phyloP scores from a whole-genome alignment of 2,888 invertebrate species.

The Agapetus fuscipes region DNA sequence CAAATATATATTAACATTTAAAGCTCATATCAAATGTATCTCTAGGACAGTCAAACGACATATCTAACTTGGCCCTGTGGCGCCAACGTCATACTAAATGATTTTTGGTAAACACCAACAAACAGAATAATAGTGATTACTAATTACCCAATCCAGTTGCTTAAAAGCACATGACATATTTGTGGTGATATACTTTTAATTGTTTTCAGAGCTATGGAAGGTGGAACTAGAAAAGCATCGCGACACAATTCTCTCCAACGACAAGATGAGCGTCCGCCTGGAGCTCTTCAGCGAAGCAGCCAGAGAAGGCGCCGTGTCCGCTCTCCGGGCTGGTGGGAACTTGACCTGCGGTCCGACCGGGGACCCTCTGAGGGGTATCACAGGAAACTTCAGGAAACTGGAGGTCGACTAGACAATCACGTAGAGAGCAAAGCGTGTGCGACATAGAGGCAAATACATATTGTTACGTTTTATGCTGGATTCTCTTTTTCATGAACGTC shows the following conservation, averaged over 20 bases:
- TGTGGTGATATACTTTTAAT: too few relatives aligned
- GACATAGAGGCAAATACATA: too few relatives aligned
- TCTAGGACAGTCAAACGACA: too few relatives aligned
- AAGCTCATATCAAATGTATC: neutral
- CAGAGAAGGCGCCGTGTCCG: constrained; percentile 65
- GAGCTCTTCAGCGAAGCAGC: constrained; percentile 63
- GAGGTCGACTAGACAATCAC: constrained; percentile 53
- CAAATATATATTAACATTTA: too few relatives aligned
- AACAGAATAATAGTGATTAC: too few relatives aligned
- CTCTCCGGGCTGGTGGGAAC: constrained; percentile 49
- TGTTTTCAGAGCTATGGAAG: constrained; percentile 57
- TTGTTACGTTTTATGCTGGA: too few relatives aligned
- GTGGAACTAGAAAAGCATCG: constrained; percentile 52
- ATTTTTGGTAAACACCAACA: too few relatives aligned
- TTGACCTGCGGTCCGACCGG: constrained; percentile 52
- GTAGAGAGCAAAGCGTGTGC: neutral
- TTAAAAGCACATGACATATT: too few relatives aligned
- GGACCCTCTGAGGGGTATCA: constrained; percentile 59
- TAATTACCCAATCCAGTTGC: too few relatives aligned
- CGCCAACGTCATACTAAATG: too few relatives aligned
- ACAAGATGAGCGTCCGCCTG: constrained; percentile 58
- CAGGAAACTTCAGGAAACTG: constrained; percentile 67
- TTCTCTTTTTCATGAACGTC: too few relatives aligned
- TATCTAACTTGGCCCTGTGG: too few relatives aligned
- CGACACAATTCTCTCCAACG: constrained; percentile 53